Evolutionary conservation across 2,113 vertebrate species (phyloP), one percentile per base, ranked within the genome.

Genomic region (Coryphaenoides rupestris): DNA sequence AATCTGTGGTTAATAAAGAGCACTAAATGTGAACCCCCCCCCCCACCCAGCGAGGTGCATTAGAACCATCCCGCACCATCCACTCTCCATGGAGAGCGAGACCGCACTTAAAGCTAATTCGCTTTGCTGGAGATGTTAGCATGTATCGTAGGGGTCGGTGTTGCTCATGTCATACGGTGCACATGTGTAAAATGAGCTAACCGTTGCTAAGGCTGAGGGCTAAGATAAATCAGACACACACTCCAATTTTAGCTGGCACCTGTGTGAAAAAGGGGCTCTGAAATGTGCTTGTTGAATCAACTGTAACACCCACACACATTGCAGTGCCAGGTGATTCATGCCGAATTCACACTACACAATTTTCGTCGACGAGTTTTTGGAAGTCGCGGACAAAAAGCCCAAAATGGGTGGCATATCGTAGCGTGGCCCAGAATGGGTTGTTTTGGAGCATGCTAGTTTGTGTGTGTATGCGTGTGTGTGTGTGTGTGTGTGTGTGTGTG

Each of bases 1-100:
- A 82, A 80, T 83, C 69, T 79, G 75, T 62, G 70, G 75, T 73
- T 81, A 63, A 68, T 79, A 77, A 87, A 84, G 83, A 70, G 73
- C 64, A 68, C 74, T 83, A 81, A 84, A 83, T 80, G 86, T 81
- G 83, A 71, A 65, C 78, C 70, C 68, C 58, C 56, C 40, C 40
- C 47, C 47, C 47, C 47, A 50, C 16, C 73, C 53, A 75, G 69
- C 62, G 53, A 72, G 82, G 72, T 62, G 64, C 28, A 67, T 58
- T 73, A 59, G 61, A 69, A 53, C 63, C 69, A 9, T 40, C 33
- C 9, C 33, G 70, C 79, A 72, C 80, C 76, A 71, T 78, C 75
- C 28, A 70, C 76, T 71, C 60, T 63, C 58, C 70, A 47, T 33
- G 62, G 54, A 62, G 50, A 70, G 53, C 71, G 65, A n/a, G n/a